Base-by-base conservation (phyloP, 2,888 invertebrate species). In the Ichneumoninae sp. region DNA sequence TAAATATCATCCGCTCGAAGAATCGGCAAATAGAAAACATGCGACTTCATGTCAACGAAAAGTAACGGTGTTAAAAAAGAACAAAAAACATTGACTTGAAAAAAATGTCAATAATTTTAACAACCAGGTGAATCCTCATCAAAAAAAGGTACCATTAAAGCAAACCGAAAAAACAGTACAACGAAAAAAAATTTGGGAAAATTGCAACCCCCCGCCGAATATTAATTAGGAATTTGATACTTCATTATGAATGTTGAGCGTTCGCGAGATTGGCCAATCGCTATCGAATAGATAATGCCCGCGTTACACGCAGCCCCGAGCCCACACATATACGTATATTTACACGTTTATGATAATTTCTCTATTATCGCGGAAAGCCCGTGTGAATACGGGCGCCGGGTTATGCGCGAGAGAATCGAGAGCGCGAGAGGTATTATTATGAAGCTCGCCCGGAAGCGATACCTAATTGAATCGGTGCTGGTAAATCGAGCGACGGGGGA, bases 311-410 rank as follows among this genome's bases (percentile, higher is more conserved):
- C 44, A 47, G n/a, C 6, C 5, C 52, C 1, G 19, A 19, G 8
- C 19, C 0, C 7, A 1, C 52, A 6, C 26, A 13, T 26, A 30
- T 13, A 57, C 22, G 13, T 26, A 74, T 83, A 68, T 81, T 76
- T 54, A 50, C 77, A 79, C 75, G 63, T 54, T 85, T 87, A 87
- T 85, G 87, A 87, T 87, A 87, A 87, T 87, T 87, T 83, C 85
- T 81, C 81, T 87, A 87, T 87, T 87, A 87, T 87, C 87, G 79
- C 70, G 79, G 57, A n/a, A 65, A 40, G 70, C 40, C 47, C 30
- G 63, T 33, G 65, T 66, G 81, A 79, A 84, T 80, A 75, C 63
- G 26, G 52, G 66, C 44, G 26, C 30, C 63, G 33, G 33, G 30
- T 30, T 10, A 16, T 5, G 16, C 5, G 63, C 30, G 33, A 16